Percentiles rank a stretch among this genome's conserved stretches.
Conservation (phyloP, 2,888 invertebrate species). For the Xestia sexstrigata region DNA sequence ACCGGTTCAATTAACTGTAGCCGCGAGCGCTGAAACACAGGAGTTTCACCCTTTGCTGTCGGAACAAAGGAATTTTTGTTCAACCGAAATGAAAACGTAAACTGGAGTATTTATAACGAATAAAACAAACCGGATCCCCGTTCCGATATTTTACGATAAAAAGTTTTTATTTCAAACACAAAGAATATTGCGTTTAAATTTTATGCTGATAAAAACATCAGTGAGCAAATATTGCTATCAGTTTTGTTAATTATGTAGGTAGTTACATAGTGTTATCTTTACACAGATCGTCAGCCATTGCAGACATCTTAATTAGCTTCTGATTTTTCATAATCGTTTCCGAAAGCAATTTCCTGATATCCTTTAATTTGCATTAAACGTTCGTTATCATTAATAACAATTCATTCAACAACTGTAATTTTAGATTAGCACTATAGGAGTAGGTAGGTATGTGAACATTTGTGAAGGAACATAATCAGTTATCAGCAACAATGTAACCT, state of each 20-base stretch:
- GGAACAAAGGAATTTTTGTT: constrained; percentile 11
- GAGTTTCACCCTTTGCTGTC: neutral
- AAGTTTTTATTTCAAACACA: constrained; percentile 6
- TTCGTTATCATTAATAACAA: neutral
- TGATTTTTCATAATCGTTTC: neutral
- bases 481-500: constrained; percentile 12
- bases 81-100: neutral
- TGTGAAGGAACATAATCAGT: neutral
- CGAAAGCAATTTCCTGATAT: neutral
- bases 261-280: constrained; percentile 9
- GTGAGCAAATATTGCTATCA: constrained; percentile 34
- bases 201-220: constrained; percentile 20
- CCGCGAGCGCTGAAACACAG: neutral
- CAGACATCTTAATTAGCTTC: neutral
- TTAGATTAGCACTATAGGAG: neutral
- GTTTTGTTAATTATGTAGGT: constrained; percentile 10
- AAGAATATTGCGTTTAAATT: constrained; percentile 22
- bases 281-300: constrained; percentile 4
- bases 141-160: constrained; percentile 32
- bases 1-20: neutral
- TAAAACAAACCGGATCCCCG: constrained; percentile 14
- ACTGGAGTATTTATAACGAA: constrained; percentile 1
- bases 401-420: neutral
- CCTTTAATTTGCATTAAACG: neutral
- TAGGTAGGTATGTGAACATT: neutral